Base-by-base conservation (phyloP, 1,140 invertebrate genomes). In the Hylaeus anthracinus region DNA sequence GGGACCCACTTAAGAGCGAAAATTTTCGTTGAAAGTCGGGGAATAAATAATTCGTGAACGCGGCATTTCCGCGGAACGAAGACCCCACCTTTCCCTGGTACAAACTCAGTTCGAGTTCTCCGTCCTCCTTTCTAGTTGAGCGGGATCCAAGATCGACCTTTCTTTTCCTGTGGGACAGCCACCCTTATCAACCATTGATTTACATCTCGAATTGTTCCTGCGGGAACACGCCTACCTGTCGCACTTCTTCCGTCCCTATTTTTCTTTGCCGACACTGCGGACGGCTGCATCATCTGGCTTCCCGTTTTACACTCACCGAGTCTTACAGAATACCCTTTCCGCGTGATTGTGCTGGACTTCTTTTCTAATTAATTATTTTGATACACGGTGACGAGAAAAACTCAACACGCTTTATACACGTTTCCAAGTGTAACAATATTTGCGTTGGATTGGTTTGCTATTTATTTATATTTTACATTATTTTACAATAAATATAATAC, bases 171-270 rank as follows among this genome's bases (percentile, higher is more conserved):
- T 65, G 84, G 80, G 81, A 83, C 84, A 77, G 72, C 64, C 74
- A 77, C 72, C 81, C 85, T 86, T 87, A 87, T 83, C 85, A 86
- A 71, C 76, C 85, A 87, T 87, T 87, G 85, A 87, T 87, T 87
- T 87, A 87, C 85, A 87, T 86, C 85, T 86, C 73, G 67, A 81
- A 86, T 87, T 83, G 81, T 87, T 87, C 85, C 81, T 86, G 60
- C 77, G 84, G 84, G 85, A 86, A 77, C 82, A 84, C 85, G 81
- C 85, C 85, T 86, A 86, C 84, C 85, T 86, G 84, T 87, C 85
- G 81, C 85, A 74, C 81, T 81, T 63, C 72, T 60, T 64, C 37
- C 64, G n/a, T 43, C 48, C 70, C 76, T 77, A 70, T 87, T 87
- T 87, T 86, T 82, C 81, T 73, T 77, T 72, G 53, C 53, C 84